These are phyloP conservation scores for Platichthys flesus DNA, from an alignment of 2,113 vertebrate species.

Conservation along the genomic window DNA sequence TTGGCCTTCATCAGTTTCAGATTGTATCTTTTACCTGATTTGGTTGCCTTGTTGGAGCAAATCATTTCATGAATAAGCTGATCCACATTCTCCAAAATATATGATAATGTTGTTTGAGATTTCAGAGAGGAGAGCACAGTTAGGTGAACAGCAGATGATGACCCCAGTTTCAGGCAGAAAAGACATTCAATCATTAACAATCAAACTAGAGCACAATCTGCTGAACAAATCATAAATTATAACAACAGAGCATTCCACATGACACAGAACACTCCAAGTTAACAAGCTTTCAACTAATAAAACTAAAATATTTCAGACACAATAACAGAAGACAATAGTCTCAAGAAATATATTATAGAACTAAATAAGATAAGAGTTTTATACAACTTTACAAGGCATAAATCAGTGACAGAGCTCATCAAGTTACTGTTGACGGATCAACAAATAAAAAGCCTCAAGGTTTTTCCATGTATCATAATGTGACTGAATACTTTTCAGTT, in stretches of 20 bases:
- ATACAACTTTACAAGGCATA: slow-evolving; percentile 63
- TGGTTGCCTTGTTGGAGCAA: slow-evolving; percentile 12
- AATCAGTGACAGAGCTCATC: slow-evolving; percentile 32
- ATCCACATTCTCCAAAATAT: slow-evolving; percentile 47
- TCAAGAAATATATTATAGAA: slow-evolving; percentile 43
- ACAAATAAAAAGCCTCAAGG: slow-evolving; percentile 12
- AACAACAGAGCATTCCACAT: slow-evolving; percentile 44
- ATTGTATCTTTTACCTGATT: slow-evolving; percentile 13
- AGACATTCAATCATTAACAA: slow-evolving; percentile 24
- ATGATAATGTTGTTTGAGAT: slow-evolving; percentile 23
- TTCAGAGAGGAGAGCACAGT: neutral
- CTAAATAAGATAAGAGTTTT: slow-evolving; percentile 50
- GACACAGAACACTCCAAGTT: slow-evolving; percentile 40
- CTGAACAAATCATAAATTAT: slow-evolving; percentile 35
- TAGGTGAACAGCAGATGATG: slow-evolving; percentile 23
- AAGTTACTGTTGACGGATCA: slow-evolving; percentile 32
- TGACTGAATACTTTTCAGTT: slow-evolving; percentile 20
- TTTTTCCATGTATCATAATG: slow-evolving; percentile 12
- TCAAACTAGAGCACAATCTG: slow-evolving; percentile 17
- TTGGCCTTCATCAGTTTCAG: slow-evolving; percentile 2
- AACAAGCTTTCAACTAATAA: slow-evolving; percentile 36
- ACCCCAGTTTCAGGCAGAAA: slow-evolving; percentile 28
- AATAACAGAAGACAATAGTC: slow-evolving; percentile 29
- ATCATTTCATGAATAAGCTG: slow-evolving; percentile 33
- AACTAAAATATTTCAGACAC: slow-evolving; percentile 24